Evolutionary conservation across 2,797 vertebrate species (phyloP), one percentile per base, ranked within the genome.

Genomic region (Xerus rutilus): DNA sequence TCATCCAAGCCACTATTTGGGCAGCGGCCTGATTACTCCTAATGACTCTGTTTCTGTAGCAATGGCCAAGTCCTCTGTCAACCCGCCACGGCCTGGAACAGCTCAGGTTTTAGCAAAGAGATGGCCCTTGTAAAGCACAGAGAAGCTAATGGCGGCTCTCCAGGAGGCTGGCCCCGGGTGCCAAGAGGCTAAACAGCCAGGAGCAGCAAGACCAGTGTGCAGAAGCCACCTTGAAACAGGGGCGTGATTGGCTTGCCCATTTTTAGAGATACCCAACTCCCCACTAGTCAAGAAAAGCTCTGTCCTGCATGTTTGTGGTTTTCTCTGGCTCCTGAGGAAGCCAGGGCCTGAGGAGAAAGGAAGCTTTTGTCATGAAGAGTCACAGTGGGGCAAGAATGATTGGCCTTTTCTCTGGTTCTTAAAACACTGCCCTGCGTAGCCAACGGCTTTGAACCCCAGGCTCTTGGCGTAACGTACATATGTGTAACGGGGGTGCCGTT

Each of bases 1-100:
- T 81, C 87, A 95, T 95, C 96, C 92, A 69, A 96, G 81, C 81
- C 23, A 32, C 93, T 52, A 45, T 94, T 96, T 97, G 97, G 97
- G 82, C 86, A 28, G 23, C 59, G 7, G 95, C 92, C 91, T 91
- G 96, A 97, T 94, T 67, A 32, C 88, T 86, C 73, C 95, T 92
- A 96, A 97, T 89, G 95, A 89, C 89, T 97, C 52, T 3, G 21
- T 89, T 95, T 84, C 76, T 73, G 67, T 59, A 76, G 57, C 3
- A 0, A 18, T 30, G 72, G 96, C 96, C 96, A 96, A 97, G 74
- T 93, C 84, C 90, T 94, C 96, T 35, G 88, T 96, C 95, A 86
- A 93, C 94, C 96, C 91, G 96, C 96, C 20, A 7, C 7, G 93
- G 82, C 64, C 93, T 95, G 95, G 92, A 96, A 94, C 7, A 0